phyloP scores from a whole-genome alignment of 2,888 invertebrate species.

The Athripsodes cinereus region DNA sequence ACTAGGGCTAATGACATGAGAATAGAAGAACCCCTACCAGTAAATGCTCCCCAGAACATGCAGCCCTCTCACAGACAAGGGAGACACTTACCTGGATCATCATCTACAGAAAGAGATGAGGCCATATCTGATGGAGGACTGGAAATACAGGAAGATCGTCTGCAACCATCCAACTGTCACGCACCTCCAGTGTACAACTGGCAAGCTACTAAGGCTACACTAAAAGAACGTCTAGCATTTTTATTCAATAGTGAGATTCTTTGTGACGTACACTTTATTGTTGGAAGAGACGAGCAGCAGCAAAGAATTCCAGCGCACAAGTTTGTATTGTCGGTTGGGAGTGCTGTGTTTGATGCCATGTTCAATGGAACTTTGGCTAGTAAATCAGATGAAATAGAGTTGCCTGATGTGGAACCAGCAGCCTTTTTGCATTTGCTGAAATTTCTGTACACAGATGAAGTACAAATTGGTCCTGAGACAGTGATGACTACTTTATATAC shows the following conservation, averaged over 20 bases:
- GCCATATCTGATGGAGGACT: slow-evolving; percentile 9
- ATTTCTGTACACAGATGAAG: slow-evolving; percentile 75
- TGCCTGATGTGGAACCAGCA: slow-evolving; percentile 78
- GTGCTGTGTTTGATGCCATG: slow-evolving; percentile 83
- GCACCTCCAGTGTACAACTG: slow-evolving; percentile 55
- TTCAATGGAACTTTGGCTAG: slow-evolving; percentile 72
- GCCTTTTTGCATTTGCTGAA: slow-evolving; percentile 70
- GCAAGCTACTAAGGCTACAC: slow-evolving; percentile 70
- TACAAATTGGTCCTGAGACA: slow-evolving; percentile 75
- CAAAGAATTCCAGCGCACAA: slow-evolving; percentile 73
- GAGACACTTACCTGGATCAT: slow-evolving; percentile 33
- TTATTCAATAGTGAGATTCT: slow-evolving; percentile 48
- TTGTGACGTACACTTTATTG: slow-evolving; percentile 70
- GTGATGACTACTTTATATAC: slow-evolving; percentile 84
- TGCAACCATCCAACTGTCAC: slow-evolving; percentile 42
- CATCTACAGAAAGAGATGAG: slow-evolving; percentile 38
- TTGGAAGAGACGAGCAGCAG: slow-evolving; percentile 63
- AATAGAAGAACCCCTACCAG: slow-evolving; percentile 14
- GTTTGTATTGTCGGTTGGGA: slow-evolving; percentile 74
- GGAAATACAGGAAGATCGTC: slow-evolving; percentile 35
- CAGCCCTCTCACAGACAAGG: slow-evolving; percentile 46
- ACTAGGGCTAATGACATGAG: slow-evolving; percentile 16
- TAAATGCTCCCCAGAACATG: slow-evolving; percentile 48
- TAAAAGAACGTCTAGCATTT: slow-evolving; percentile 68
- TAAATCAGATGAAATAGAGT: slow-evolving; percentile 64